These are phyloP conservation scores for Polymixis flavicincta DNA, from an alignment of 2,888 invertebrate species.

Conservation along the genomic window DNA sequence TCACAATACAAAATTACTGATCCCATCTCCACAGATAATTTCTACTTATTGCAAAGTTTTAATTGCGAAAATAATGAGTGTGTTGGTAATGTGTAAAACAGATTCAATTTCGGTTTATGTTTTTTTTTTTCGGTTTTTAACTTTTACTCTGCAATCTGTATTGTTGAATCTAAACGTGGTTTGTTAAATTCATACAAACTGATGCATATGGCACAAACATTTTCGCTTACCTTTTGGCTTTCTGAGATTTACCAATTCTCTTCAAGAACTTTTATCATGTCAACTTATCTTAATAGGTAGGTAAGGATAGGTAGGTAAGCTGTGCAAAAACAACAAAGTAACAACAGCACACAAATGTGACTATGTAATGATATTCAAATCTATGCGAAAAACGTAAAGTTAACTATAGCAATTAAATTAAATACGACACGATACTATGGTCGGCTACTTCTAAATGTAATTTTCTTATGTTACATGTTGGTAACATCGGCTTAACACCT, in stretches of 20 bases:
- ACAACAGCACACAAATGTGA: not conserved
- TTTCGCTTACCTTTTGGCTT: no score
- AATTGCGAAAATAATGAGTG: slow-evolving; percentile 54
- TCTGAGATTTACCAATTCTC: not conserved
- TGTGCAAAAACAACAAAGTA: not conserved
- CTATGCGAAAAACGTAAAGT: not conserved
- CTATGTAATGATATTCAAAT: slow-evolving; percentile 6
- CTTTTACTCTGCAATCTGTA: slow-evolving; percentile 28
- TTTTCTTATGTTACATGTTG: slow-evolving; percentile 13
- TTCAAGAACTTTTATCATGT: not conserved
- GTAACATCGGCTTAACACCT: slow-evolving; percentile 4
- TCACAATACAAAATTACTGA: slow-evolving; percentile 58
- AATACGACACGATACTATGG: not conserved
- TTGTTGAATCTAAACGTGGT: not conserved
- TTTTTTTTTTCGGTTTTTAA: slow-evolving; percentile 22
- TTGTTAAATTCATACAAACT: slow-evolving; percentile 18
- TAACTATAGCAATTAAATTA: slow-evolving; percentile 4
- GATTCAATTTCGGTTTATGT: slow-evolving; percentile 41
- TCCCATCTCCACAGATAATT: slow-evolving; percentile 52
- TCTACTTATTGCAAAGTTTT: slow-evolving; percentile 51
- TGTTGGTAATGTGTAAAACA: slow-evolving; percentile 41
- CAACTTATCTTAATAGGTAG: not conserved
- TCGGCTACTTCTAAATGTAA: not conserved
- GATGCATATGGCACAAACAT: no score
- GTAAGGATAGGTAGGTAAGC: no score